Conservation (phyloP, 2,888 invertebrate genomes). For the Pheosia tremula region DNA sequence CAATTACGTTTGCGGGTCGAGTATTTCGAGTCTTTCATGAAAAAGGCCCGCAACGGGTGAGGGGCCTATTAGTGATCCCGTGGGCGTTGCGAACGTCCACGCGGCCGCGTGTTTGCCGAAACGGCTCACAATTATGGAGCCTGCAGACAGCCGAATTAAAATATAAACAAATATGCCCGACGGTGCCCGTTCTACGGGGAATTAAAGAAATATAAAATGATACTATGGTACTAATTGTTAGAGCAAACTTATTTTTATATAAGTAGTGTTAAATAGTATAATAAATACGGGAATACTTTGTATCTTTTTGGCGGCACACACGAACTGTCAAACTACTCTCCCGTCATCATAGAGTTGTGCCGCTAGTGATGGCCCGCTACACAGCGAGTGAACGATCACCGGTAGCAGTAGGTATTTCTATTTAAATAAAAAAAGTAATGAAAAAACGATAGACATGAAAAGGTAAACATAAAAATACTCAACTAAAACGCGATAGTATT, state of each 20-base stretch:
- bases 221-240: background rate
- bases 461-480: too few relatives aligned
- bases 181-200: background rate
- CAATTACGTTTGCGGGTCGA: slow-evolving; percentile 16
- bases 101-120: slow-evolving; percentile 15
- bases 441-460: too few relatives aligned
- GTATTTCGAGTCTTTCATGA: slow-evolving; percentile 28
- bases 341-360: too few relatives aligned
- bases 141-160: slow-evolving; percentile 2
- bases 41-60: slow-evolving; percentile 28
- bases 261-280: too few relatives aligned
- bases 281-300: too few relatives aligned
- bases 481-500: background rate
- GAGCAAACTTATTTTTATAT: background rate
- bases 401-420: too few relatives aligned
- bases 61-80: slow-evolving; percentile 30
- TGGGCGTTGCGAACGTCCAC: slow-evolving; percentile 24
- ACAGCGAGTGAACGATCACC: too few relatives aligned
- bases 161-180: slow-evolving; percentile 1
- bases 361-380: too few relatives aligned
- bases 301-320: too few relatives aligned
- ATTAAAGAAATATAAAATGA: background rate
- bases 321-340: too few relatives aligned
- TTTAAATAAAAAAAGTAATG: too few relatives aligned
- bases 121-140: slow-evolving; percentile 11